Percentiles rank a stretch among this genome's conserved stretches.
phyloP scores from a whole-genome alignment of 2,113 vertebrate genomes.

The Melanostigma gelatinosum region DNA sequence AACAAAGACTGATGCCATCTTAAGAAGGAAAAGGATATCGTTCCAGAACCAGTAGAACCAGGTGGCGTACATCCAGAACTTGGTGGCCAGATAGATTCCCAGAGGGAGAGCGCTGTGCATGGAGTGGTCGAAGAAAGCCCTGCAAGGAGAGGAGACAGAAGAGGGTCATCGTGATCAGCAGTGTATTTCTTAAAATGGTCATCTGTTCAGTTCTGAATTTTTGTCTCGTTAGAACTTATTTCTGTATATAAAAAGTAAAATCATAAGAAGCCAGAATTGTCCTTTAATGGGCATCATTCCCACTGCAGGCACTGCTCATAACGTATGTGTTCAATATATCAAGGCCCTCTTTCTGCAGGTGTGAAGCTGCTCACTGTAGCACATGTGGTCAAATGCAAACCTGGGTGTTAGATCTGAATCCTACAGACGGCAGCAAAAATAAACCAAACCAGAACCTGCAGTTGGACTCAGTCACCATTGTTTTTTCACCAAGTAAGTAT shows the following conservation, averaged over 20 bases:
- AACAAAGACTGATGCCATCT: too few species aligned
- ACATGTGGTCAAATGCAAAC: constrained; percentile 1
- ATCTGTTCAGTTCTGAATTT: not conserved
- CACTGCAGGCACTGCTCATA: not conserved
- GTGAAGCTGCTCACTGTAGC: not conserved
- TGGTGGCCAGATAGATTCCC: constrained; percentile 98
- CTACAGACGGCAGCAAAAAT: constrained; percentile 13
- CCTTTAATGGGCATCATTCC: not conserved
- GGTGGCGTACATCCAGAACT: constrained; percentile 99
- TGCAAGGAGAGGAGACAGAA: constrained; percentile 52
- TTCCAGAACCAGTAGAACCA: constrained; percentile 99
- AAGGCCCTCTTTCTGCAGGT: constrained; percentile 23
- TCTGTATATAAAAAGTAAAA: too few species aligned
- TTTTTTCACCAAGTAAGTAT: not conserved
- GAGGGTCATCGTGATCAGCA: not conserved
- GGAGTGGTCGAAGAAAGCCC: constrained; percentile 99
- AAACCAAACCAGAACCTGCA: not conserved
- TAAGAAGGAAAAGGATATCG: constrained; percentile 92
- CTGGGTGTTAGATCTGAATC: not conserved
- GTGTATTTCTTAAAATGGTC: not conserved
- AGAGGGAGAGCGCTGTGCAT: constrained; percentile 99
- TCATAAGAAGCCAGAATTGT: not conserved
- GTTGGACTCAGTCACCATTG: not conserved
- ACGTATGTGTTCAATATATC: not conserved
- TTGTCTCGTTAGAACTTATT: not conserved